A percentile compares a stretch with the other conserved stretches of the same genome.
phyloP scores from a whole-genome alignment of 2,113 vertebrate species.

The Stictonetta naevosa region DNA sequence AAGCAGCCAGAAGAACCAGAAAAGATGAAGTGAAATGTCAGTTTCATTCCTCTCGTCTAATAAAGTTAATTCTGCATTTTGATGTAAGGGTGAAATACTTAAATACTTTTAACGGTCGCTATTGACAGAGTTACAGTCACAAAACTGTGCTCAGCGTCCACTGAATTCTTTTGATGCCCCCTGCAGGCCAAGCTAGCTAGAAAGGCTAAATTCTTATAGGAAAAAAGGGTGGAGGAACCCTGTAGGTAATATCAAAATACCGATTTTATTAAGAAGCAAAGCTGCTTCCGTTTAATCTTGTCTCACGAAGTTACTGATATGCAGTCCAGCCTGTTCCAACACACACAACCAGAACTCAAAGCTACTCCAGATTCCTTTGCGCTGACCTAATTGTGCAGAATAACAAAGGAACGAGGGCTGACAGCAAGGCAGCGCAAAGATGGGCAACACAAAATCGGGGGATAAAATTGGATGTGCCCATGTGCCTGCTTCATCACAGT shows the following conservation, averaged over 20 bases:
- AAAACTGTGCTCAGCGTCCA: background rate
- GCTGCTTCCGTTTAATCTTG: background rate
- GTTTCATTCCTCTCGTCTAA: background rate
- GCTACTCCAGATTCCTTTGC: background rate
- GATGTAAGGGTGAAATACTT: background rate
- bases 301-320: background rate
- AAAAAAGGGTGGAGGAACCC: background rate
- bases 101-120: background rate
- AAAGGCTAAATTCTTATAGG: background rate
- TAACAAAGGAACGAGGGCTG: accelerated
- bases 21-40: background rate
- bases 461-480: accelerated
- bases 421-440: accelerated
- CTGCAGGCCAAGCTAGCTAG: constrained; percentile 60
- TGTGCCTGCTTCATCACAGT: background rate
- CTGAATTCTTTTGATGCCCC: constrained; percentile 69
- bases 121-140: background rate
- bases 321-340: background rate
- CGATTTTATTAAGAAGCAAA: background rate
- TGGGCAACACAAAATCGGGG: background rate
- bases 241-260: background rate
- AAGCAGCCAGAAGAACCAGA: background rate
- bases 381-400: background rate
- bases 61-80: background rate
- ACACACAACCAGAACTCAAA: background rate